Evolutionary conservation across 2,797 vertebrate genomes (phyloP), one percentile per base, ranked within the genome.

Genomic region (Clarias fuscus): DNA sequence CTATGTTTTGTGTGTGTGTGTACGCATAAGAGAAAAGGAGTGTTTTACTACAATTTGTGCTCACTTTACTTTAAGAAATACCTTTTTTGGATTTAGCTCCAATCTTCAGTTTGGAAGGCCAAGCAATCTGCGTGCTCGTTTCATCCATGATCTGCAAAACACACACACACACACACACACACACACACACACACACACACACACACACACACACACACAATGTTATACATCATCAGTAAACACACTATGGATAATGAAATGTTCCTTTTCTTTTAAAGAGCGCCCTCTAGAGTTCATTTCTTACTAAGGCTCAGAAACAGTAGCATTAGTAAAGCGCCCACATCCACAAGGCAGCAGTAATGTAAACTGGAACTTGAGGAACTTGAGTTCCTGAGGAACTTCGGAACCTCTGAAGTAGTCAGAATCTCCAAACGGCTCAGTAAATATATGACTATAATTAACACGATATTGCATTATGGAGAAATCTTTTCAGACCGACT

Each of bases 81-180:
- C 96, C 96, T 94, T 96, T 96, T 93, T 96, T 96, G 83, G 96
- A 96, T 90, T 96, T 96, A 62, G 96, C 96, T 87, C 96, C 96
- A 3, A 96, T 96, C 92, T 96, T 96, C 73, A 96, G 91, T 90
- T 96, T 96, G 84, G 96, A 96, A 1, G 96, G 96, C 96, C 96
- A 96, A 37, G 96, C 95, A 77, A 96, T 96, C 90, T 96, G 95
- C 3, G 96, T 96, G 89, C 95, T 94, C 75, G 96, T 96, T 88
- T 96, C 95, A 89, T 96, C 95, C 96, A 96, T 96, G 87, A 96
- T 93, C 96, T 96, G 92, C 4, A 68, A 53, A n/a, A 83, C 48
- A 83, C 65, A 86, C 67, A 58, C 40, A 78, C 71, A 68, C 59
- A 61, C 56, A 86, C 56, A 59, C 56, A 59, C 75, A 59, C 30